Evolutionary conservation across 2,888 invertebrate species (phyloP).

Genomic region (Cancer borealis): DNA sequence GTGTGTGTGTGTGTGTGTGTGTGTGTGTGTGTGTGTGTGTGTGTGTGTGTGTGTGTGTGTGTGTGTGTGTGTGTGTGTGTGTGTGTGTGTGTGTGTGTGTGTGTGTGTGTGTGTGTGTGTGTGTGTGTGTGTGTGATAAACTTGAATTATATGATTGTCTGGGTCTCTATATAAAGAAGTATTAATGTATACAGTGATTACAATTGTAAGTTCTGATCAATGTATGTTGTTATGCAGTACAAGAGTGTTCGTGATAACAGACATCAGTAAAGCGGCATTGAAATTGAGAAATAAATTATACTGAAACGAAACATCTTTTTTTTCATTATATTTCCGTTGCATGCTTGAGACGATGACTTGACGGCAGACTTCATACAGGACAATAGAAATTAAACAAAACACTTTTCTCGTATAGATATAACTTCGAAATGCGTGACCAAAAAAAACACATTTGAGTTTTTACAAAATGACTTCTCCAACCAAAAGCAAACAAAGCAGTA

Average conservation of each 20-base stretch:
- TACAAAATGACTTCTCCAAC: too few relatives aligned
- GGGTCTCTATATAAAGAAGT: neutral
- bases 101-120: neutral
- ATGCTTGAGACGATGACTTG: neutral
- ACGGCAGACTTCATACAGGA: too few relatives aligned
- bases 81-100: too few relatives aligned
- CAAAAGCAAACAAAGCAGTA: too few relatives aligned
- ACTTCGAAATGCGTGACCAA: too few relatives aligned
- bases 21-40: neutral
- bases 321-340: too few relatives aligned
- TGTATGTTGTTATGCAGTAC: neutral
- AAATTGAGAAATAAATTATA: neutral
- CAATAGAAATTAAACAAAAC: too few relatives aligned
- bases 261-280: neutral
- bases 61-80: neutral
- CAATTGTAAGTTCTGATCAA: neutral
- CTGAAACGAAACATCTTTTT: neutral
- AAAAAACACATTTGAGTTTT: too few relatives aligned
- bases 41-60: neutral
- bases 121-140: neutral
- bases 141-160: neutral
- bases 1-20: neutral
- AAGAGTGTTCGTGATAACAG: neutral
- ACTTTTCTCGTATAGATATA: too few relatives aligned
- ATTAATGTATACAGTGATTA: neutral